Evolutionary conservation across 2,797 vertebrate species (phyloP).

Genomic region (Syngnathus rostellatus): DNA sequence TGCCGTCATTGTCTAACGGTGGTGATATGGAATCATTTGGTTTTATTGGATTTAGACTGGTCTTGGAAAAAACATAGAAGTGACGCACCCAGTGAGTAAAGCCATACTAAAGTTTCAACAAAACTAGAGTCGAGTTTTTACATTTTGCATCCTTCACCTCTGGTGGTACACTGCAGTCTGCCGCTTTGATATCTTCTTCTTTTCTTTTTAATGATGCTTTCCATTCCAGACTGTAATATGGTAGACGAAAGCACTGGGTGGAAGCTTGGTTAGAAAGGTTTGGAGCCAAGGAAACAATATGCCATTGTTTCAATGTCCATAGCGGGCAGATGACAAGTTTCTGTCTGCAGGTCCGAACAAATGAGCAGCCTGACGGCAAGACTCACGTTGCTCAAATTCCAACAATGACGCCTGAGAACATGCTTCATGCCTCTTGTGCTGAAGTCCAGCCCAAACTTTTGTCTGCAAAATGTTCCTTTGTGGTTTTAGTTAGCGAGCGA

Average conservation of each 20-base stretch:
- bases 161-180: too few species aligned
- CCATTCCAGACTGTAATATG: neutral
- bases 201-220: neutral
- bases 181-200: too few species aligned
- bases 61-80: too few species aligned
- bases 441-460: slow-evolving; percentile 24
- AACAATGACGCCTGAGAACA: slow-evolving; percentile 35
- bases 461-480: slow-evolving; percentile 2
- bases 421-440: slow-evolving; percentile 32
- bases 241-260: neutral
- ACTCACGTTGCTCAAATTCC: slow-evolving; percentile 22
- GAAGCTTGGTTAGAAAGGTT: neutral
- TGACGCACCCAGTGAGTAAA: too few species aligned
- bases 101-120: too few species aligned
- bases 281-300: neutral
- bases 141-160: too few species aligned
- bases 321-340: slow-evolving; percentile 4
- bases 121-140: too few species aligned
- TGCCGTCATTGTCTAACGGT: too few species aligned
- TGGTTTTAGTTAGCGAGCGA: slow-evolving; percentile 32
- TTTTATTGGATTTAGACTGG: too few species aligned
- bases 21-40: too few species aligned
- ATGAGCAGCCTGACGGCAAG: slow-evolving; percentile 6
- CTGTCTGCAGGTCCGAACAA: slow-evolving; percentile 12
- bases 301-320: neutral